Evolutionary conservation across 2,113 vertebrate species (phyloP), one percentile per base, ranked within the genome.

Genomic region (Lamprotornis superbus): DNA sequence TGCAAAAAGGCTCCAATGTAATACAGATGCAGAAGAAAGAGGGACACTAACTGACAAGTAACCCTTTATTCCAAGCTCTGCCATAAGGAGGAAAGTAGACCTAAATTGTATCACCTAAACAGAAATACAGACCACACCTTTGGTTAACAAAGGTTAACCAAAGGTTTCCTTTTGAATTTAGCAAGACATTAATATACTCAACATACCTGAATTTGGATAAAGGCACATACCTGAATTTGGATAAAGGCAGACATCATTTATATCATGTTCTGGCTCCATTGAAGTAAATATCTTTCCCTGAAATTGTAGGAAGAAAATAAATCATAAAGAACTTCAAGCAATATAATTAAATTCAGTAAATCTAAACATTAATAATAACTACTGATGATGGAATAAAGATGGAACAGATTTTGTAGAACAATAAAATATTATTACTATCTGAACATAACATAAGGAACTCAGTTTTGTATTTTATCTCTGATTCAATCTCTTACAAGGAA

Each of bases 241-340:
- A 83, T 99, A 99, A 56, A 99, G 96, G 80, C 99, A 99, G 50
- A 99, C 98, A 64, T 99, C 98, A 86, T 99, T 99, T 89, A 99
- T 98, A 97, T 98, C 98, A 63, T 98, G 88, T 95, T 98, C 98
- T 30, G 99, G 99, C 88, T 99, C 98, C 92, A 99, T 97, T 70
- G 99, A 99, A 73, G 99, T 99, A 97, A 99, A 99, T 91, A 99
- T 97, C 94, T 99, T 99, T 12, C 99, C 99, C 99, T 99, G 96
- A 95, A 98, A 97, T 60, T 89, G 56, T 30, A 90, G 87, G 21
- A 94, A 93, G 39, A 78, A 93, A 83, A 90, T 37, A 30, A 15
- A 71, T 60, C n/a, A 69, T 44, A 27, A 84, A 52, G 35, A 90
- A 80, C 39, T 39, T n/a, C 30, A 88, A 77, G 76, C 12, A 87